Evolutionary conservation across 2,888 invertebrate genomes (phyloP).

Genomic region (Drosophila neoperkinsi): DNA sequence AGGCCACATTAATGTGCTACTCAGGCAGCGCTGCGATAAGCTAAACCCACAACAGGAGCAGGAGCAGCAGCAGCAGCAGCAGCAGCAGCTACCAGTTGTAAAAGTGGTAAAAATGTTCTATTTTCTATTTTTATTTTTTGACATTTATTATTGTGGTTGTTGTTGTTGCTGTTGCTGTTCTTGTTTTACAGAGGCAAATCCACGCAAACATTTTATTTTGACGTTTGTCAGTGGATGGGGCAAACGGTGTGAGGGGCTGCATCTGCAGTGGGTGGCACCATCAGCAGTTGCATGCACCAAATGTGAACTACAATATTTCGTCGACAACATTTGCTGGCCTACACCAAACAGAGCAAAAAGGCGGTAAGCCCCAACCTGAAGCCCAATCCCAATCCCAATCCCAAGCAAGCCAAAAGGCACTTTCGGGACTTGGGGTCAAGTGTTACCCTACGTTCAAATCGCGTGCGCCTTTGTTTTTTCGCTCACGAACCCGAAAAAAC

Average conservation of each 20-base stretch:
- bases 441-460: constrained; percentile 25
- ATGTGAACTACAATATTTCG: constrained; percentile 22
- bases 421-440: constrained; percentile 51
- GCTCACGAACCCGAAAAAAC: not conserved
- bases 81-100: constrained; percentile 59
- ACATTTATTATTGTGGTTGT: constrained; percentile 45
- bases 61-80: constrained; percentile 13
- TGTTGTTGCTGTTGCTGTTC: constrained; percentile 29
- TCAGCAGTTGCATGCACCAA: constrained; percentile 17
- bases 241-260: constrained; percentile 5
- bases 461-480: not conserved
- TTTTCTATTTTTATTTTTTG: constrained; percentile 32
- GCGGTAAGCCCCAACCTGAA: not conserved
- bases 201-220: constrained; percentile 78
- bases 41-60: constrained; percentile 33
- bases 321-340: constrained; percentile 25
- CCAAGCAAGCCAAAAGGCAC: constrained; percentile 42
- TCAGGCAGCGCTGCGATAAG: constrained; percentile 65
- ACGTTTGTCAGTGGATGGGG: constrained; percentile 61
- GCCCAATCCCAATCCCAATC: not conserved
- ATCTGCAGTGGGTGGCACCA: constrained; percentile 15
- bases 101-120: constrained; percentile 57
- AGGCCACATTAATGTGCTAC: constrained; percentile 75
- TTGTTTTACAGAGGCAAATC: constrained; percentile 58
- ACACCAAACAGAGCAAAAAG: constrained; percentile 2